These are phyloP conservation scores for Planiliza haematocheilus DNA, from an alignment of 2,113 vertebrate genomes.

Conservation along the genomic window DNA sequence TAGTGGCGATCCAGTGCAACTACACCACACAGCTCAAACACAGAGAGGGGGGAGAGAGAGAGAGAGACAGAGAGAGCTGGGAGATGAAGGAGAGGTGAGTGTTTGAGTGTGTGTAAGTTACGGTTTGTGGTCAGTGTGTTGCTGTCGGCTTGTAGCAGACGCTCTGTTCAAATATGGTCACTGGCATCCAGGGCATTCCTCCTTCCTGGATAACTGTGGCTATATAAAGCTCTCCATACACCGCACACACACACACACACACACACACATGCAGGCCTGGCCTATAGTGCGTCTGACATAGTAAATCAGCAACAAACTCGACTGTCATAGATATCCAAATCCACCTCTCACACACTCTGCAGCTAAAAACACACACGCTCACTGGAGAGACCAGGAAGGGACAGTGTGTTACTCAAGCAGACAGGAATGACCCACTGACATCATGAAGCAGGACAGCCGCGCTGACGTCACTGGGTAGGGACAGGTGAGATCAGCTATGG, in stretches of 20 bases:
- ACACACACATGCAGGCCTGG: slow-evolving; percentile 29
- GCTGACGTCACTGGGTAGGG: slow-evolving; percentile 59
- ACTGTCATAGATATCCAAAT: slow-evolving; percentile 46
- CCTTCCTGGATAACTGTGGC: slow-evolving; percentile 76
- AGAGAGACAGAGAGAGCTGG: slow-evolving; percentile 14
- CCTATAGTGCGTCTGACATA: slow-evolving; percentile 46
- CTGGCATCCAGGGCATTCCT: slow-evolving; percentile 78
- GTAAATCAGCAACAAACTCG: slow-evolving; percentile 60
- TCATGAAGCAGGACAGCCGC: slow-evolving; percentile 53
- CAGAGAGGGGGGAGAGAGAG: slow-evolving; percentile 19
- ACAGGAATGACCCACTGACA: slow-evolving; percentile 74
- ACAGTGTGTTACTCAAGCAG: slow-evolving; percentile 47
- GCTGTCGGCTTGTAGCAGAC: slow-evolving; percentile 53
- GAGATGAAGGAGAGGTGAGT: slow-evolving; percentile 45
- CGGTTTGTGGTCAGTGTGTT: slow-evolving; percentile 51
- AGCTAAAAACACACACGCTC: slow-evolving; percentile 53
- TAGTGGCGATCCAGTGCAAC: slow-evolving; percentile 70
- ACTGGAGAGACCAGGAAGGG: slow-evolving; percentile 30
- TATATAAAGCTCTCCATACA: slow-evolving; percentile 74
- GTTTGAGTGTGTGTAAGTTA: slow-evolving; percentile 59
- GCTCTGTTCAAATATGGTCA: slow-evolving; percentile 80
- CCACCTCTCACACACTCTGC: slow-evolving; percentile 36
- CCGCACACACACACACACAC: slow-evolving; percentile 26
- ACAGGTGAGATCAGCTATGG: slow-evolving; percentile 65
- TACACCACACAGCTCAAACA: slow-evolving; percentile 49